These are phyloP conservation scores for Geopemphigus sp. DNA, from an alignment of 1,140 invertebrate genomes.

Conservation along the genomic window DNA sequence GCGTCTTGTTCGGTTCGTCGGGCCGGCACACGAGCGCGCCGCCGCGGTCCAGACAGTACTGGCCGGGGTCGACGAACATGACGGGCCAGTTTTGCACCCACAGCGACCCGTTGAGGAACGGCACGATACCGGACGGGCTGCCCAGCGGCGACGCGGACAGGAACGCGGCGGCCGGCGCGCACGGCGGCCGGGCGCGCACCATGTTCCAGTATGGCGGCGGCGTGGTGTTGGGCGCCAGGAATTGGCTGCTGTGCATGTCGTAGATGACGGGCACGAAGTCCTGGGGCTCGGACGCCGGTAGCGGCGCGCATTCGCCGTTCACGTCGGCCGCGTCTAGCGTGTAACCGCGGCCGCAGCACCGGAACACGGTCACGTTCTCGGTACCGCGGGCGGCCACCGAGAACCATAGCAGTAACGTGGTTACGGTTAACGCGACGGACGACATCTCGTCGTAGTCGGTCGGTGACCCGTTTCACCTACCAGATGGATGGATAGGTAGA, in stretches of 20 bases:
- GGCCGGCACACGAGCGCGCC: conserved; percentile 41
- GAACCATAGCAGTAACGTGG: too few relatives aligned
- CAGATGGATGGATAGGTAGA: too few relatives aligned
- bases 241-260: conserved; percentile 55
- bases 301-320: not conserved
- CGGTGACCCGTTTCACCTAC: too few relatives aligned
- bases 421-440: not conserved
- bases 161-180: conserved; percentile 6
- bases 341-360: conserved; percentile 59
- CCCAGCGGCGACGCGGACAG: conserved; percentile 51
- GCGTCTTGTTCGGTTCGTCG: conserved; percentile 54
- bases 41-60: conserved; percentile 59
- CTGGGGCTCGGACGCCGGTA: not conserved
- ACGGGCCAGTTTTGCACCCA: conserved; percentile 56
- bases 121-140: conserved; percentile 53
- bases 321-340: conserved; percentile 53
- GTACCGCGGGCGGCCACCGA: conserved; percentile 34
- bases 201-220: conserved; percentile 58
- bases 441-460: too few relatives aligned
- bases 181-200: not conserved
- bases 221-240: conserved; percentile 54
- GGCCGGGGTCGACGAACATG: conserved; percentile 53
- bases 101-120: conserved; percentile 62
- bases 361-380: conserved; percentile 57
- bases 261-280: conserved; percentile 58